Percentiles rank a stretch among this genome's conserved stretches.
phyloP scores from a whole-genome alignment of 2,888 invertebrate genomes.

The Argyresthia albistria region DNA sequence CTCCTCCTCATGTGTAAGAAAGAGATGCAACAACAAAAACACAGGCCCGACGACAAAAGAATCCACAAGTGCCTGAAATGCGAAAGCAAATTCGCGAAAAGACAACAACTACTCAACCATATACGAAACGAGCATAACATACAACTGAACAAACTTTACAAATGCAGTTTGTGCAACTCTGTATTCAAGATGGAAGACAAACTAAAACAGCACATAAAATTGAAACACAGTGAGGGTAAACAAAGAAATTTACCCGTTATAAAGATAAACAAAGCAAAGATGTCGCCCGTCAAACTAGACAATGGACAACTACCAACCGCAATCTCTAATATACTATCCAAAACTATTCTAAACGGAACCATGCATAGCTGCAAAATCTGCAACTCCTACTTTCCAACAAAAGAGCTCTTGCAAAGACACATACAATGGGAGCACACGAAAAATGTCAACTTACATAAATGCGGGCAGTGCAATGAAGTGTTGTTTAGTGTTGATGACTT shows the following conservation, averaged over 20 bases:
- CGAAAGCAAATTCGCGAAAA: neutral
- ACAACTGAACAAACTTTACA: neutral
- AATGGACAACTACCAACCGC: neutral
- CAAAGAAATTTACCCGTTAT: neutral
- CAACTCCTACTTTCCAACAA: slow-evolving; percentile 1
- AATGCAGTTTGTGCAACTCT: neutral
- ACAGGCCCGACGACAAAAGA: neutral
- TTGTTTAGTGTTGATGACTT: slow-evolving; percentile 1
- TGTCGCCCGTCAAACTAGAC: neutral
- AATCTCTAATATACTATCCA: neutral
- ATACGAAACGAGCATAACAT: neutral
- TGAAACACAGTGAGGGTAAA: neutral
- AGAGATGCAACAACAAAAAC: neutral
- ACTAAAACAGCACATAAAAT: neutral
- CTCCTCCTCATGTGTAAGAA: neutral
- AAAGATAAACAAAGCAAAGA: neutral
- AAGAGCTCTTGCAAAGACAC: slow-evolving; percentile 1
- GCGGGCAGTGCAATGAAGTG: slow-evolving; percentile 1
- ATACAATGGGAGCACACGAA: slow-evolving; percentile 4
- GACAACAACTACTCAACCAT: neutral
- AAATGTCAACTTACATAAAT: slow-evolving; percentile 4
- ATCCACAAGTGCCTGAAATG: slow-evolving; percentile 2
- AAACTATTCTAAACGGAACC: neutral
- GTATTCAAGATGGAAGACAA: slow-evolving; percentile 2
- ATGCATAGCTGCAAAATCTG: slow-evolving; percentile 3